phyloP scores from a whole-genome alignment of 2,797 vertebrate species.

The Rhinoraja longicauda region DNA sequence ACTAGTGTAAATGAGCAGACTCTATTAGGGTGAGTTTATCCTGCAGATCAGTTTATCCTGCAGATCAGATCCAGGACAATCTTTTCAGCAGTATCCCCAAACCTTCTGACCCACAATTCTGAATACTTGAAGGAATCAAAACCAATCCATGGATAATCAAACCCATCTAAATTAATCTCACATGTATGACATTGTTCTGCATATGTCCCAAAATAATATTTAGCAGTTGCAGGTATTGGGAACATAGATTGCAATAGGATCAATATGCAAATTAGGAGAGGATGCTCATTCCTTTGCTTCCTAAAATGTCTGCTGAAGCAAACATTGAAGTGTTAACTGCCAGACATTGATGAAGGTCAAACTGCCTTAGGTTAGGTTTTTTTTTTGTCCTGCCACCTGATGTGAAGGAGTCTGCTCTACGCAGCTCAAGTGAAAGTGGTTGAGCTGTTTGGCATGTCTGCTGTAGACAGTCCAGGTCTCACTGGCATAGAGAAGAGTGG shows the following conservation, averaged over 20 bases:
- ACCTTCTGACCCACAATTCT: background rate
- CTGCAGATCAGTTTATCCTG: too few relatives aligned
- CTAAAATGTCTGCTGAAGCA: background rate
- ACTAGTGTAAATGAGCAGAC: too few relatives aligned
- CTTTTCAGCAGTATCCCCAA: too few relatives aligned
- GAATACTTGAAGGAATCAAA: background rate
- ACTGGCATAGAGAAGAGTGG: too few relatives aligned
- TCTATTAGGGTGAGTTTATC: too few relatives aligned
- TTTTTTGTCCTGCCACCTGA: too few relatives aligned
- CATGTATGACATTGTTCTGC: background rate
- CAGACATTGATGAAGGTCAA: background rate
- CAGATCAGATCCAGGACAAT: too few relatives aligned
- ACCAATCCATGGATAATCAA: background rate
- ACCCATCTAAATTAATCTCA: background rate
- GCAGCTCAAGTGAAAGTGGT: too few relatives aligned
- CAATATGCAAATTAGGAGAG: background rate
- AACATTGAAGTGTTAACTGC: background rate
- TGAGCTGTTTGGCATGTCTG: too few relatives aligned
- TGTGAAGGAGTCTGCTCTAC: too few relatives aligned
- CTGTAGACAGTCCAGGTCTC: too few relatives aligned
- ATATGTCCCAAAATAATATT: background rate
- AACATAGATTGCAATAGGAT: background rate
- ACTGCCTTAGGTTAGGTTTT: background rate
- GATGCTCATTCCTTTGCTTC: background rate
- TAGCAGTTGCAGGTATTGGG: background rate